Evolutionary conservation across 1,140 invertebrate genomes (phyloP), one percentile per base, ranked within the genome.

Genomic region (Macrocentrus cingulum): DNA sequence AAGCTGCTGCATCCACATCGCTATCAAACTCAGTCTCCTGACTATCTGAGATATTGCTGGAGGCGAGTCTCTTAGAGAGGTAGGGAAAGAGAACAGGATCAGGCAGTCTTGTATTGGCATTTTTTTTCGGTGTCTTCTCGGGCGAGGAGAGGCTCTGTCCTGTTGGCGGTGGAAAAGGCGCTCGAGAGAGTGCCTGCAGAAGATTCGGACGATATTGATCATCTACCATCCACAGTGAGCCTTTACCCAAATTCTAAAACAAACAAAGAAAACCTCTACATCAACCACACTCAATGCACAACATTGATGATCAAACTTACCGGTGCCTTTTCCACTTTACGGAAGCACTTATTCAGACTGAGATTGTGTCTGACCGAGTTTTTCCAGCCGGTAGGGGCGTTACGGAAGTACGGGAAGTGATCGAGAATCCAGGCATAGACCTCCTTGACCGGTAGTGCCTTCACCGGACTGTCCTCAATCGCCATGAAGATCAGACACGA

Each of bases 401-500:
- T 93, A 69, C 92, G 91, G 79, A 97, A 98, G 78, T 97, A 98
- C 0, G 95, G 95, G 80, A 97, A 98, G 75, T 97, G 94, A 63
- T 93, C 88, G 63, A 96, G 82, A 60, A 98, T 98, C 95, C 95
- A 98, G n/a, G 93, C 88, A 72, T 98, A 98, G 64, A 98, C 97
- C 75, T 98, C 95, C 71, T 96, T 96, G 0, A 98, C 95, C 1
- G 94, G 94, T 52, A 97, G 72, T 4, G 93, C 92, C 73, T 95
- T 91, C 39, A 87, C 85, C 2, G 88, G 85, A 0, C 92, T 94
- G 62, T 94, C 91, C 76, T 98, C 94, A 62, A 97, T 95, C 15
- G 95, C 94, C 94, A 98, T 97, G 80, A 97, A 97, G 67, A 98
- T 98, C 29, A 98, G 85, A 75, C 93, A 96, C 60, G 92, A 95